phyloP scores from a whole-genome alignment of 1,140 invertebrate genomes.

The Heliconius hewitsoni region DNA sequence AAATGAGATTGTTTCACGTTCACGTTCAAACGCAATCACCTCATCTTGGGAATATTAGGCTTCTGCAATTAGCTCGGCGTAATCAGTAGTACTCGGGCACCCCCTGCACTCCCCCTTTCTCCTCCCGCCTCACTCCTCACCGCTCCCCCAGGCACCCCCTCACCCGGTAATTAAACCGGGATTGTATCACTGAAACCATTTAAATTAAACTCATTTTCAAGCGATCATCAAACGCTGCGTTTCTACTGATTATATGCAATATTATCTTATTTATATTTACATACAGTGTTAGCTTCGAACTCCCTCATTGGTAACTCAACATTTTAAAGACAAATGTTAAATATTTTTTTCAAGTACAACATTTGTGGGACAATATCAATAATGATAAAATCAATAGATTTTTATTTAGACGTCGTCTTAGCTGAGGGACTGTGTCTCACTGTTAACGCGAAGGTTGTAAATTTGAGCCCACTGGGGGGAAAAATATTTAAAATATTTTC shows the following conservation, averaged over 20 bases:
- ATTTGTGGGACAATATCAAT: too few species aligned
- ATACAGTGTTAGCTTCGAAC: neutral
- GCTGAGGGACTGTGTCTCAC: too few species aligned
- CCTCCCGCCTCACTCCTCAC: neutral
- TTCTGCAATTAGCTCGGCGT: slow-evolving; percentile 8
- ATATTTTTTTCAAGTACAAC: too few species aligned
- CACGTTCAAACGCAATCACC: slow-evolving; percentile 3
- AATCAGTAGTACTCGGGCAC: neutral
- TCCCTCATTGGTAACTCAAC: neutral
- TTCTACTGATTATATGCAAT: neutral
- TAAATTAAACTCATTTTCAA: neutral
- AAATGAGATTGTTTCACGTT: neutral
- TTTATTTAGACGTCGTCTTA: too few species aligned
- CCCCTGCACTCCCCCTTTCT: neutral
- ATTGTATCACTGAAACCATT: slow-evolving; percentile 17
- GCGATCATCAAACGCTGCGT: neutral
- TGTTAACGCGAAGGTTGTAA: too few species aligned
- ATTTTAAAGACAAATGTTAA: too few species aligned
- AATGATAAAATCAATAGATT: too few species aligned
- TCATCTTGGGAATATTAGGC: slow-evolving; percentile 20
- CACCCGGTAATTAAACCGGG: slow-evolving; percentile 3
- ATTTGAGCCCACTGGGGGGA: too few species aligned
- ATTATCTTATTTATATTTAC: neutral
- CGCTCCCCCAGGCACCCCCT: neutral
- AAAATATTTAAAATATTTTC: too few species aligned